Base-by-base conservation (phyloP, 2,888 invertebrate genomes). In the Heliconius ethilla region DNA sequence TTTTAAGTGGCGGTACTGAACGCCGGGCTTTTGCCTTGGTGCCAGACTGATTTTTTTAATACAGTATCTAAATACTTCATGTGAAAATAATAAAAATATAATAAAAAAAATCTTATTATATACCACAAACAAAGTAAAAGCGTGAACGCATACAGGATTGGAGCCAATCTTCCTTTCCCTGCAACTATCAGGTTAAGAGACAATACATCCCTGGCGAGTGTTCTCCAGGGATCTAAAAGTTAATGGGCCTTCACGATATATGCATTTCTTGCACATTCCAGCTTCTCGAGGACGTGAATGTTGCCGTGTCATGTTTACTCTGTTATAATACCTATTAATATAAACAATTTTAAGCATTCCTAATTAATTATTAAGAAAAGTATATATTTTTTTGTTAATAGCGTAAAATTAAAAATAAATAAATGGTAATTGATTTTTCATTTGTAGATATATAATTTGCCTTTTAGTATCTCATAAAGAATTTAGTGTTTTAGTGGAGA, bases 231-330 rank as follows among this genome's bases (percentile, higher is more conserved):
- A 45, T 69, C 40, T 69, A 69, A 69, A 69, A 69, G 45, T 40
- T 69, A 69, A 69, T 69, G 69, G 25, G 25, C 69, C 45, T 45
- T 69, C 69, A 69, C 69, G 69, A 69, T 69, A 69, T 69, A 69
- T 69, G 67, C 67, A 25, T 15, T 40, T 40, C 67, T 69, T 69
- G 69, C 18, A 69, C 69, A 69, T 69, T 45, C 40, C 25, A 69
- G 45, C 27, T 69, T 69, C 69, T 69, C 40, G 25, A 25, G 59
- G 15, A 72, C 55, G 33, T 72, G 72, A 15, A 59, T 33, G 72
- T 15, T 59, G 55, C 22, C 33, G 51, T 29, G 72, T 72, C 72
- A 15, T 59, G 40, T 69, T 69, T n/a, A 69, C 40, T 45, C 18
- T 25, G 45, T 69, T 15, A n/a, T 67, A 67, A 37, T 40, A 66